Conservation (phyloP, 2,888 invertebrate species). For the Eristalis pertinax region DNA sequence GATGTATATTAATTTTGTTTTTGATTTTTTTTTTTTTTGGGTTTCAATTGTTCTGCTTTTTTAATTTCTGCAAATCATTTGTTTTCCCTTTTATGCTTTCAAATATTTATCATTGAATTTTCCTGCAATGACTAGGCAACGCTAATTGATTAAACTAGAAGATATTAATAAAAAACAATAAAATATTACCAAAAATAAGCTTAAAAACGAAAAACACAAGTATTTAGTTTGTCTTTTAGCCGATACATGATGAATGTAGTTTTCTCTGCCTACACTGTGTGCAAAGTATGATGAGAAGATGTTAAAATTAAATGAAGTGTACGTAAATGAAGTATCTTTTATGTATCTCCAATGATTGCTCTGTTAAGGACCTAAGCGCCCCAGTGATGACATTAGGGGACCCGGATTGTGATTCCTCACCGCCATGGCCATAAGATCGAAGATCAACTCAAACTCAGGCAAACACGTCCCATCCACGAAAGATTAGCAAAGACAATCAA, state of each 20-base stretch:
- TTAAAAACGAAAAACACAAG: not conserved
- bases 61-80: conserved; percentile 36
- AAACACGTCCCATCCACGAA: too few relatives aligned
- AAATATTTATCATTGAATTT: conserved; percentile 5
- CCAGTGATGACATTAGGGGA: too few relatives aligned
- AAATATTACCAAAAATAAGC: not conserved
- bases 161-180: not conserved
- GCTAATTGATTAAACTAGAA: not conserved
- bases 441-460: too few relatives aligned
- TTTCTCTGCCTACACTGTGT: not conserved
- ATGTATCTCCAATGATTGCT: too few relatives aligned
- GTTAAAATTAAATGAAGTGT: not conserved
- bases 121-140: conserved; percentile 7
- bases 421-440: too few relatives aligned
- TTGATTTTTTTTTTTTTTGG: conserved; percentile 27
- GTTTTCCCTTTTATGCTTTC: conserved; percentile 38
- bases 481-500: too few relatives aligned
- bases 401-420: too few relatives aligned
- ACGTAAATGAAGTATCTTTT: too few relatives aligned
- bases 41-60: conserved; percentile 34
- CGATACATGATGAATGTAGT: not conserved
- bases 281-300: not conserved
- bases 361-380: too few relatives aligned
- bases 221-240: not conserved
- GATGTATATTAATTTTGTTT: conserved; percentile 32